Percentiles rank a stretch among this genome's conserved stretches.
phyloP scores from a whole-genome alignment of 1,140 invertebrate species.

The Gonatopus flavifemur region DNA sequence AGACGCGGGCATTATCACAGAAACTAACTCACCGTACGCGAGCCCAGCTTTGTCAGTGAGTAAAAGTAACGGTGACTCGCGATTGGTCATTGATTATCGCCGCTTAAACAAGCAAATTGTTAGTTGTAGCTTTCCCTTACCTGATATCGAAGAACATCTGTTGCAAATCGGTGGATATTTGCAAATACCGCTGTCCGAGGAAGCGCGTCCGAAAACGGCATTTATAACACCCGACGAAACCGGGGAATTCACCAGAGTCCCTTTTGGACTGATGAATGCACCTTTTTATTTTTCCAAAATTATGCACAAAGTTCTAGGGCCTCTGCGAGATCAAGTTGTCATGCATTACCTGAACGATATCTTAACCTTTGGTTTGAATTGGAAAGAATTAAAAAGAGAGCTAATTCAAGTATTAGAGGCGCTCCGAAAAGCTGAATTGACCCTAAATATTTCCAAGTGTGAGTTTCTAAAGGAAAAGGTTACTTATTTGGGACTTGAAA shows the following conservation, averaged over 20 bases:
- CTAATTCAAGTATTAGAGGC: conserved; percentile 21
- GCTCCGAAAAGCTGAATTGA: conserved; percentile 11
- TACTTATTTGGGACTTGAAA: conserved; percentile 32
- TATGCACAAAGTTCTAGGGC: conserved; percentile 6
- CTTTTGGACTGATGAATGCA: conserved; percentile 53
- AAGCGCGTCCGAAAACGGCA: conserved; percentile 13
- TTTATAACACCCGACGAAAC: conserved; percentile 25
- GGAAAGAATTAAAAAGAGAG: conserved; percentile 19
- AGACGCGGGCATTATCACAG: conserved; percentile 5
- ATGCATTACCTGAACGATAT: conserved; percentile 21
- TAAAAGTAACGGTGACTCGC: conserved; percentile 27
- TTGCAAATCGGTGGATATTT: conserved; percentile 17
- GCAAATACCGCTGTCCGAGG: conserved; percentile 1
- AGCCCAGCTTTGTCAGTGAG: conserved; percentile 35
- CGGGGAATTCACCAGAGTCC: conserved; percentile 45
- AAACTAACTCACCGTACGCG: conserved; percentile 32
- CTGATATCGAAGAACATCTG: conserved; percentile 33
- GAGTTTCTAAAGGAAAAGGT: conserved; percentile 20
- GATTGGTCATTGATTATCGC: conserved; percentile 37
- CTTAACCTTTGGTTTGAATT: not conserved
- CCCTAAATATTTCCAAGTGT: conserved; percentile 25
- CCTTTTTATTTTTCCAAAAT: conserved; percentile 46
- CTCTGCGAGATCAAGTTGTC: conserved; percentile 1
- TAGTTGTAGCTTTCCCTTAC: conserved; percentile 30
- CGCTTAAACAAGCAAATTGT: conserved; percentile 31